Evolutionary conservation across 2,888 invertebrate genomes (phyloP).

Genomic region (Nomada fucata): DNA sequence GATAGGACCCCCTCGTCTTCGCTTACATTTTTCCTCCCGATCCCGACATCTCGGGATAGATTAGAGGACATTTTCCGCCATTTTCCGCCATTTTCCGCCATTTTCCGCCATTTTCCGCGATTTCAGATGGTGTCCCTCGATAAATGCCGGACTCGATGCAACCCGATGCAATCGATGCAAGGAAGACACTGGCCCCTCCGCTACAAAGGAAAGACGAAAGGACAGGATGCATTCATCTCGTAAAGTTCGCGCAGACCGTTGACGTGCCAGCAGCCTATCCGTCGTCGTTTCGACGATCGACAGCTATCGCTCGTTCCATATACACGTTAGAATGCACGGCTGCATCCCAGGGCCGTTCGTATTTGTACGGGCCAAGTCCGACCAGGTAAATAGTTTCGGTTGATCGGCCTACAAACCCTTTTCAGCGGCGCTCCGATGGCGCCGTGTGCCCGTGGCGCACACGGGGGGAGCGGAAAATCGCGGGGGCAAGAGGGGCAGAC

Average conservation of each 20-base stretch:
- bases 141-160: constrained; percentile 24
- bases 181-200: neutral
- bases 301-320: constrained; percentile 18
- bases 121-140: constrained; percentile 14
- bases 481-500: constrained; percentile 28
- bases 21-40: constrained; percentile 26
- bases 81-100: constrained; percentile 36
- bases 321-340: constrained; percentile 24
- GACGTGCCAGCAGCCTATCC: constrained; percentile 1
- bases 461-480: constrained; percentile 49
- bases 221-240: constrained; percentile 19
- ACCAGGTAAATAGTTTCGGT: constrained; percentile 58
- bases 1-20: neutral
- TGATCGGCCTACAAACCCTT: constrained; percentile 51
- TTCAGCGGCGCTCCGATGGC: constrained; percentile 2
- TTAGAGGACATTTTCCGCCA: constrained; percentile 20
- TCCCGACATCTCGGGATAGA: constrained; percentile 18
- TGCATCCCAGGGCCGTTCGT: constrained; percentile 14
- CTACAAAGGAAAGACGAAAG: no score
- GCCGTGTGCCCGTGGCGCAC: constrained; percentile 1
- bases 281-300: constrained; percentile 28
- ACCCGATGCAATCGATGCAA: no score
- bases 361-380: constrained; percentile 49
- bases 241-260: constrained; percentile 32
- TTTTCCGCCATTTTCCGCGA: constrained; percentile 37